Conservation (phyloP, 2,113 vertebrate species). For the Lycocorax pyrrhopterus region DNA sequence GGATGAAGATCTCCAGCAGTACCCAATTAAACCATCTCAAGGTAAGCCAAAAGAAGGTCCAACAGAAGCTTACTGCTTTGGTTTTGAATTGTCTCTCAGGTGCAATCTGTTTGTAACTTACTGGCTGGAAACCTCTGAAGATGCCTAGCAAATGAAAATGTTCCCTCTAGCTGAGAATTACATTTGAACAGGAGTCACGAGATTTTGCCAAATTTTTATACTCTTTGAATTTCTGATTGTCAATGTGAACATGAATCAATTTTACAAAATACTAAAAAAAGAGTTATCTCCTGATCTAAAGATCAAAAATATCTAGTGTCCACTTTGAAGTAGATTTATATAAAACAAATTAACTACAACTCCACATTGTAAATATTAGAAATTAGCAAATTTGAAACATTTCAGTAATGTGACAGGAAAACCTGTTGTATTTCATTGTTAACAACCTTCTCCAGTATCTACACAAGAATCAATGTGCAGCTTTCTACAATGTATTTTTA, state of each 20-base stretch:
- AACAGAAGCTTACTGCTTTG: background rate
- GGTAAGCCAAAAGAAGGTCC: background rate
- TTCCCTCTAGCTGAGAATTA: background rate
- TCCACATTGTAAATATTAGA: background rate
- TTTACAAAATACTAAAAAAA: background rate
- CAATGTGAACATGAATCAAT: background rate
- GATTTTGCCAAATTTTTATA: background rate
- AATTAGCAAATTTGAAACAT: background rate
- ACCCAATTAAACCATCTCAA: background rate
- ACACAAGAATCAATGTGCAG: background rate
- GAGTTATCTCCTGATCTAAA: background rate
- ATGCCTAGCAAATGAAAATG: background rate
- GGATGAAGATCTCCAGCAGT: background rate
- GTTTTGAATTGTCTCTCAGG: background rate
- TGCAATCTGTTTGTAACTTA: background rate
- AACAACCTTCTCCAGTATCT: background rate
- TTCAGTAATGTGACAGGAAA: background rate
- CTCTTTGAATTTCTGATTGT: background rate
- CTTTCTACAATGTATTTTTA: background rate
- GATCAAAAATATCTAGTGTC: background rate
- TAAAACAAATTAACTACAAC: background rate
- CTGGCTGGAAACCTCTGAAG: background rate
- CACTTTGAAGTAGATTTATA: background rate
- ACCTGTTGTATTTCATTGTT: background rate
- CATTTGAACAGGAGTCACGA: background rate